phyloP scores from a whole-genome alignment of 1,140 invertebrate species.

The Diorhabda sublineata region DNA sequence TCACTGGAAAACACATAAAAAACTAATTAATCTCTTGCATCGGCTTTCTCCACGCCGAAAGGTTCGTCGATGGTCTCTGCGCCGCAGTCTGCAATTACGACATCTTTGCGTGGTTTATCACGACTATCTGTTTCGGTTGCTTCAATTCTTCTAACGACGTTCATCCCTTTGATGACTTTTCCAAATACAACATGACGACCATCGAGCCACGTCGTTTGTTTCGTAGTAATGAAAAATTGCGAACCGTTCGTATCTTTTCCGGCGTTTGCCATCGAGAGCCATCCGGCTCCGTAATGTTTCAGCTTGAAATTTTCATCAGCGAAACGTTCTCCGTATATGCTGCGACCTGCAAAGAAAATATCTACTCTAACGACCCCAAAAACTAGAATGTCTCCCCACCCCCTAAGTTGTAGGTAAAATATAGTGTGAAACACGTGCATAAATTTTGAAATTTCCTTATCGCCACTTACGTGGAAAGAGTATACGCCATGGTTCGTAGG shows the following conservation, averaged over 20 bases:
- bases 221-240: slow-evolving; percentile 95
- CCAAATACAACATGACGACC: slow-evolving; percentile 97
- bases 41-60: slow-evolving; percentile 75
- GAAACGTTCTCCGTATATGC: slow-evolving; percentile 92
- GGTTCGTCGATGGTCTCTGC: slow-evolving; percentile 67
- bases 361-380: neutral
- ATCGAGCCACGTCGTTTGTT: slow-evolving; percentile 91
- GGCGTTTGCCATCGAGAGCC: slow-evolving; percentile 95
- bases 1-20: too few species aligned
- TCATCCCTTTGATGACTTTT: slow-evolving; percentile 88
- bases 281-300: slow-evolving; percentile 94
- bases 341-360: slow-evolving; percentile 60
- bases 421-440: too few species aligned
- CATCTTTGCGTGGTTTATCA: slow-evolving; percentile 76
- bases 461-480: too few species aligned
- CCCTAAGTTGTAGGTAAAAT: neutral
- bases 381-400: neutral
- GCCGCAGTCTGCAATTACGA: slow-evolving; percentile 72
- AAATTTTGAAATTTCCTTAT: too few species aligned
- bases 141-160: slow-evolving; percentile 84
- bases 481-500: too few species aligned
- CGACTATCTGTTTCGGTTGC: slow-evolving; percentile 64
- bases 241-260: slow-evolving; percentile 97
- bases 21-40: slow-evolving; percentile 61
- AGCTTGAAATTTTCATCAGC: slow-evolving; percentile 97